Evolutionary conservation across 2,888 invertebrate genomes (phyloP), one percentile per base, ranked within the genome.

Genomic region (Noctua janthe): DNA sequence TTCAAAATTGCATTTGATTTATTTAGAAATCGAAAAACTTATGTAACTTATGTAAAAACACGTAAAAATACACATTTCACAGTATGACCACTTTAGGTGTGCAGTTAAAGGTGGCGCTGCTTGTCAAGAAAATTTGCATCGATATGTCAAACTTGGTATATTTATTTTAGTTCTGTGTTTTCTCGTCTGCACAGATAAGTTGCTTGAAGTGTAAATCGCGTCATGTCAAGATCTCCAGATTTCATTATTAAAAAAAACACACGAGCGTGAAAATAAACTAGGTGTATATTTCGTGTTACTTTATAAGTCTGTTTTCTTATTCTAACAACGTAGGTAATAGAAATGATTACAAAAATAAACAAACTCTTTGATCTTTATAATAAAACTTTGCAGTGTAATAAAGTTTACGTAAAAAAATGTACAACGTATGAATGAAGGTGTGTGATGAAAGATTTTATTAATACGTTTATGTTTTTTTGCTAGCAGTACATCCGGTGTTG

Each of bases 371-470:
- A 83, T 76, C 82, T 13, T 20, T 8, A 56, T 76, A 13, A 73
- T 85, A 83, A 83, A 81, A 66, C 39, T 17, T 20, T 85, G 43
- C 43, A 64, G 17, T 47, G 17, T 69, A 62, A 72, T 81, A 81
- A 77, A 54, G 10, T 72, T 23, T 56, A 35, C 29, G 10, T 23
- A 47, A 49, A 82, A 64, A 23, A 3, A 6, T 0, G 1, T 23
- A 49, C n/a, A 17, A 2, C 54, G 29, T 80, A 10, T 17, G 29
- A 66, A 75, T 39, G 23, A 66, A 75, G 54, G 82, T 75, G 64
- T 17, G 6, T 7, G 75, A 74, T 74, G 82, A 82, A 39, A 82
- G 47, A 56, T 66, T 56, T 66, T 80, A 80, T 74, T 56, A 56
- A 66, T 23, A 82, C 23, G 17, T 64, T 62, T 73, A 62, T 72